A percentile compares a stretch with the other conserved stretches of the same genome.
Evolutionary conservation across 2,797 vertebrate species (phyloP).

Genomic region (Pogoniulus pusillus): DNA sequence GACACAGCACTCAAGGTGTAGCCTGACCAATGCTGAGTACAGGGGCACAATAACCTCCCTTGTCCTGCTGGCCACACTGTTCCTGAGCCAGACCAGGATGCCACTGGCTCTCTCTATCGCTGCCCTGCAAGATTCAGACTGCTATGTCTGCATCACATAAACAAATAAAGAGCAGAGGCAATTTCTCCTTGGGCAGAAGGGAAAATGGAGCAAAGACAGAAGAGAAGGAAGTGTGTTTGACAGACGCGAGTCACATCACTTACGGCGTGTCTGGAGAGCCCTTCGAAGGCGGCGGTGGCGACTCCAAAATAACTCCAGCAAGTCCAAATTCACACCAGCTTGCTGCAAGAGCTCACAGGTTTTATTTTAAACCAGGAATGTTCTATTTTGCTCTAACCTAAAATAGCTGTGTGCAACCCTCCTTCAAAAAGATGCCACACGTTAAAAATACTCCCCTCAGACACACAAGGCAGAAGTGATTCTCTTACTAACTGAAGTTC

Average conservation of each 20-base stretch:
- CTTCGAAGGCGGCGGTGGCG: slow-evolving; percentile 1
- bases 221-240: neutral
- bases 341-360: slow-evolving; percentile 25
- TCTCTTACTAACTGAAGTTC: neutral
- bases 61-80: too few species aligned
- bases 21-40: too few species aligned
- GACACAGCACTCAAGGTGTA: too few species aligned
- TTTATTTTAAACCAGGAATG: slow-evolving; percentile 44
- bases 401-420: slow-evolving; percentile 10
- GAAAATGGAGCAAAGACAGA: neutral
- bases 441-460: neutral
- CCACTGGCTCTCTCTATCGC: too few species aligned
- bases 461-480: neutral
- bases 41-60: too few species aligned
- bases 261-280: slow-evolving; percentile 1
- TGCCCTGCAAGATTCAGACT: neutral
- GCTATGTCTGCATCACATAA: neutral
- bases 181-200: neutral
- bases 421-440: neutral
- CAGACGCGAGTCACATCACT: slow-evolving; percentile 24
- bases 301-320: slow-evolving; percentile 47
- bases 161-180: neutral
- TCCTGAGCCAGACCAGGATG: too few species aligned
- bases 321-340: slow-evolving; percentile 53
- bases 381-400: slow-evolving; percentile 19